A percentile compares a stretch with the other conserved stretches of the same genome.
Evolutionary conservation across 2,113 vertebrate species (phyloP).

Genomic region (Balaenoptera acutorostrata): DNA sequence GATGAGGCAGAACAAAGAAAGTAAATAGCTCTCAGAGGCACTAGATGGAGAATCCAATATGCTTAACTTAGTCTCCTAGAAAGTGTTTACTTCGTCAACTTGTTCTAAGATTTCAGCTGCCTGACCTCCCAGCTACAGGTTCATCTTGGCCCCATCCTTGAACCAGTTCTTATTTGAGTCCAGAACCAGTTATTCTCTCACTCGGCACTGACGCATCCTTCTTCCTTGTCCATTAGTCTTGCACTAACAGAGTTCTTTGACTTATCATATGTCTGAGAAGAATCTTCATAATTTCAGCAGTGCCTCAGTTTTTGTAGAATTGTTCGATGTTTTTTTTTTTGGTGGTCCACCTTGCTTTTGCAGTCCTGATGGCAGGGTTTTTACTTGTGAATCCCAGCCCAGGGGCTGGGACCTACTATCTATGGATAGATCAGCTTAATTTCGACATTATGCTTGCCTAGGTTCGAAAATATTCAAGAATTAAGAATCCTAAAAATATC

Average conservation of each 20-base stretch:
- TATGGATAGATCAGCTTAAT: background rate
- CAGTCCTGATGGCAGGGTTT: background rate
- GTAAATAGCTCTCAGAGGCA: background rate
- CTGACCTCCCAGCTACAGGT: background rate
- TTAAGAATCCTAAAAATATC: background rate
- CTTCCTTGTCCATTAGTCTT: background rate
- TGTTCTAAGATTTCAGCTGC: background rate
- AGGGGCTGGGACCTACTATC: background rate
- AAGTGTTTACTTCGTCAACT: background rate
- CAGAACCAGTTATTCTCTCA: background rate
- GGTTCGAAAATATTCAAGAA: background rate
- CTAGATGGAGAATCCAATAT: fast-evolving
- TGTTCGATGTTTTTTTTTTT: background rate
- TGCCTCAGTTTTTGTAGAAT: background rate
- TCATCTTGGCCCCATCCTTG: background rate
- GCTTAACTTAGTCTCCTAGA: background rate
- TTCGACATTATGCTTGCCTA: background rate
- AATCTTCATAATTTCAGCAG: background rate
- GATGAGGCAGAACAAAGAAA: background rate
- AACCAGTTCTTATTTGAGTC: background rate
- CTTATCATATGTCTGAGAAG: background rate
- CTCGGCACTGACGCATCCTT: background rate
- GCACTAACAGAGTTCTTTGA: background rate
- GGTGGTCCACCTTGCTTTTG: background rate
- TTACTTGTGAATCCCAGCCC: background rate